A percentile compares a stretch with the other conserved stretches of the same genome.
Conservation (phyloP, 2,113 vertebrate species). For the Dicaeum eximium region DNA sequence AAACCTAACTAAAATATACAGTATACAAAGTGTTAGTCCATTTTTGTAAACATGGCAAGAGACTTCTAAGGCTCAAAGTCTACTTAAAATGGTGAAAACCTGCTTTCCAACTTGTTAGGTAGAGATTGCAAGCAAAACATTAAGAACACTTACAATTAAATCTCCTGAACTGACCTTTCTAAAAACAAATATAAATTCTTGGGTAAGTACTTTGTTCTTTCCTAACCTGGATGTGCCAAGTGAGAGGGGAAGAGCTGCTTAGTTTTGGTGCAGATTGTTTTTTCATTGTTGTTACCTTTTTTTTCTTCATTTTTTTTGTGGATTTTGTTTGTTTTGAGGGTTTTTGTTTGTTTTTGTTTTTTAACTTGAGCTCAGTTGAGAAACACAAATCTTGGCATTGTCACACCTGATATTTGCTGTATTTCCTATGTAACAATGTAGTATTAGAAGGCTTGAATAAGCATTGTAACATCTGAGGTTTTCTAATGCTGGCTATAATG, state of each 20-base stretch:
- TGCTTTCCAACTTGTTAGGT: not conserved
- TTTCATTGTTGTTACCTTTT: not conserved
- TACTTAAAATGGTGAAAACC: not conserved
- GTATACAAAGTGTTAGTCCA: not conserved
- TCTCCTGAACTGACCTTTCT: not conserved
- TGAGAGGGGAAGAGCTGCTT: not conserved
- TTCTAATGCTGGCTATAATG: not conserved
- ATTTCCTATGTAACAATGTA: not conserved
- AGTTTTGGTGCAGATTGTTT: not conserved
- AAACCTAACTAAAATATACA: not conserved
- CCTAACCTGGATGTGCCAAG: not conserved
- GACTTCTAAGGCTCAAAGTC: not conserved
- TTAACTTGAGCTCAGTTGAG: not conserved
- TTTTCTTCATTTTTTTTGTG: not conserved
- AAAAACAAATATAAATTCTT: not conserved
- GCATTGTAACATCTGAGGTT: not conserved
- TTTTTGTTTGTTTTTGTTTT: not conserved
- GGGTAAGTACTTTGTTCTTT: not conserved
- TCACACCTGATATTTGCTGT: not conserved
- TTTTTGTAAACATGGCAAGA: not conserved
- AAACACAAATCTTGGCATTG: not conserved
- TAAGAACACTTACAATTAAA: not conserved
- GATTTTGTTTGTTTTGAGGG: not conserved
- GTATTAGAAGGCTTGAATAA: not conserved
- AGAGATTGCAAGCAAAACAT: not conserved